These are phyloP conservation scores for Dicaeum eximium DNA, from an alignment of 2,113 vertebrate genomes.

Conservation along the genomic window DNA sequence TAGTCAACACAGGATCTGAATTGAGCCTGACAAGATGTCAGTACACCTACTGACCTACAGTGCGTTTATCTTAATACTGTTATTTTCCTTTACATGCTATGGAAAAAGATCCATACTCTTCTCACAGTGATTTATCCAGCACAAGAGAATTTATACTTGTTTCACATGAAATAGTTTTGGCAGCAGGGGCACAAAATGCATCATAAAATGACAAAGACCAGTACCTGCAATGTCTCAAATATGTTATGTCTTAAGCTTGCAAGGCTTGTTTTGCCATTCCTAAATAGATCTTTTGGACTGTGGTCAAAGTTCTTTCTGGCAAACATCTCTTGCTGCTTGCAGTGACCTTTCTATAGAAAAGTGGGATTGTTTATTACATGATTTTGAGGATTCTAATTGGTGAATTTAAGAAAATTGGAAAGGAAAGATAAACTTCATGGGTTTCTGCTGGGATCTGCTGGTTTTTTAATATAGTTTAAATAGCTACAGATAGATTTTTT, in stretches of 20 bases:
- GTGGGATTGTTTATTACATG: background rate
- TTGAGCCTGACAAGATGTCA: background rate
- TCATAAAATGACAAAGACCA: background rate
- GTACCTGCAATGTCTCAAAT: background rate
- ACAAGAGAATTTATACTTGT: background rate
- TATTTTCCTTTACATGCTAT: background rate
- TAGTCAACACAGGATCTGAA: background rate
- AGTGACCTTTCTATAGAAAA: background rate
- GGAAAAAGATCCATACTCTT: background rate
- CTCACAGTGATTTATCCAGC: background rate
- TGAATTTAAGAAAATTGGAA: background rate
- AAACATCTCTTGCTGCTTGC: background rate
- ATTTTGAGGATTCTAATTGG: background rate
- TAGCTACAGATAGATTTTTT: background rate
- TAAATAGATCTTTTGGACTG: background rate
- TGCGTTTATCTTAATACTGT: background rate
- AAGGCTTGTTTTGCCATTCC: background rate
- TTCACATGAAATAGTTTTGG: background rate
- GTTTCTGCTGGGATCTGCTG: background rate
- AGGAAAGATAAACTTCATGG: too few relatives aligned
- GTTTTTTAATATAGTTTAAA: background rate
- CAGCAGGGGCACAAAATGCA: background rate
- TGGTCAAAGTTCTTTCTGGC: background rate
- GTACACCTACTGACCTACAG: background rate
- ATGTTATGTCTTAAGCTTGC: background rate